Base-by-base conservation (phyloP, 1,140 invertebrate species). In the Lasaia peninsularis region DNA sequence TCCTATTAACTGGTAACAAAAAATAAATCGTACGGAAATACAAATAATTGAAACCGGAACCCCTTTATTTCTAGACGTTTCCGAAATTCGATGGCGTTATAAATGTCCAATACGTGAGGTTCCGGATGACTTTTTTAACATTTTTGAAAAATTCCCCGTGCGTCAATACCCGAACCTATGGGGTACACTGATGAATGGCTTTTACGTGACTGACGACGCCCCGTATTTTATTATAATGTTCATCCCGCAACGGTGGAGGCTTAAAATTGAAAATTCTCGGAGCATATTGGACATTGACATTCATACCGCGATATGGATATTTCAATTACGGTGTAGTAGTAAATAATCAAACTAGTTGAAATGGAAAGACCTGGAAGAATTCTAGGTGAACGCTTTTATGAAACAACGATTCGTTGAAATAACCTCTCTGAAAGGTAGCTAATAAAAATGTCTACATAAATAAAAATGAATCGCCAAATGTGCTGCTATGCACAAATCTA, bases 261-360 rank as follows among this genome's bases (percentile, higher is more conserved):
- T 82, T 79, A 78, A 86, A 86, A 86, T 86, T 84, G 83, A 86
- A 86, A 86, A 86, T 86, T 86, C 83, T 78, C 69, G 51, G 60
- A 60, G 70, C 67, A 68, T 76, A 79, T 78, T 67, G 68, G 71
- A 71, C 76, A 60, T 60, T 49, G 33, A 16, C 34, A 59, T 59
- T 59, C 57, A 52, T 9, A 24, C 24, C 20, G 11, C 50, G 3
- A 7, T 33, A 28, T 21, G 56, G 12, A 58, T 58, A 52, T 31
- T 32, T 51, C 14, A 51, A 31, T 32, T 16, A 51, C 10, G 10
- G 8, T 40, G 16, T 18, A 2, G 12, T 40, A 18, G 24, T 28
- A 28, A 28, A 28, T 28, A 28, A 28, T 28, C 8, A 28, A 28
- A 28, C 8, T n/a, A n/a, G 24, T 28, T 28, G 24, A 7, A 20